A percentile compares a stretch with the other conserved stretches of the same genome.
These are phyloP conservation scores for Drosophila conformis DNA, from an alignment of 2,888 invertebrate species.

Conservation along the genomic window DNA sequence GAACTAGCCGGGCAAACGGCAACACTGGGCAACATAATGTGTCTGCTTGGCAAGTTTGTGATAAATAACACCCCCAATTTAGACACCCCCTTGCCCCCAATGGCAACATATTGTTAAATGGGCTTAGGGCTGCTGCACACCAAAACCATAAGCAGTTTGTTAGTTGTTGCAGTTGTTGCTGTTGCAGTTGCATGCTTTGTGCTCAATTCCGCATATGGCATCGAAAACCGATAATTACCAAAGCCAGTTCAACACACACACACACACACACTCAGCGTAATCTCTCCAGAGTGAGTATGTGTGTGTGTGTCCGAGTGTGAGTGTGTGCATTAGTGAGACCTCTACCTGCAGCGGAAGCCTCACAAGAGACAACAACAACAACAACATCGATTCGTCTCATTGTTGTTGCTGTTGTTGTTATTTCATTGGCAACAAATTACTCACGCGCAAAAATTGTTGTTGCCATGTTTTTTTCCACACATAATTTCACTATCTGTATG, in stretches of 20 bases:
- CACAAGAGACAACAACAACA: constrained; percentile 65
- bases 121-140: constrained; percentile 62
- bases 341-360: constrained; percentile 78
- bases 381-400: constrained; percentile 19
- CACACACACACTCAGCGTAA: constrained; percentile 35
- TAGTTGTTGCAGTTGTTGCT: constrained; percentile 16
- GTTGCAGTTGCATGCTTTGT: constrained; percentile 48
- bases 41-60: constrained; percentile 74
- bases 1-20: constrained; percentile 17
- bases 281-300: constrained; percentile 16
- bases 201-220: constrained; percentile 77
- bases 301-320: background rate
- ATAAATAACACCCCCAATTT: constrained; percentile 58
- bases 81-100: background rate
- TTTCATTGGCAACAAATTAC: constrained; percentile 72
- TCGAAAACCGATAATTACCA: constrained; percentile 81
- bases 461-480: constrained; percentile 64
- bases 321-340: constrained; percentile 35
- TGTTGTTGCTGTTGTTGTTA: constrained; percentile 24
- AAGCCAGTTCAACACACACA: constrained; percentile 44
- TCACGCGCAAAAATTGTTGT: constrained; percentile 78
- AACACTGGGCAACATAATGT: constrained; percentile 50
- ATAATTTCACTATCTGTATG: constrained; percentile 66
- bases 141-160: constrained; percentile 29
- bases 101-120: constrained; percentile 35